Conservation (phyloP, 2,113 vertebrate species). For the Chaetodon trifascialis region DNA sequence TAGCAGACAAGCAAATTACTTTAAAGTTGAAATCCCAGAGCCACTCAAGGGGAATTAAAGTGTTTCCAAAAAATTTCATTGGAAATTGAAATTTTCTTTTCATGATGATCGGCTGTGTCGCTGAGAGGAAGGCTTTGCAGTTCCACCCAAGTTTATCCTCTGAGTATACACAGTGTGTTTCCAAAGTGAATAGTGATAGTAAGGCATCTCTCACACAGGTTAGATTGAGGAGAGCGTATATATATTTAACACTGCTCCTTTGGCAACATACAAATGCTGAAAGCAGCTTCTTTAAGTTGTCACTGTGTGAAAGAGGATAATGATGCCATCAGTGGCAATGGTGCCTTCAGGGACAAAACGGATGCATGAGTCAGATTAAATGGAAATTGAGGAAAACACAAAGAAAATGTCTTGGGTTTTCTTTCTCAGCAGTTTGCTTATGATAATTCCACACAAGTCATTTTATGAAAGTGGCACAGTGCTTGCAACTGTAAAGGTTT, state of each 20-base stretch:
- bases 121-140: conserved; percentile 42
- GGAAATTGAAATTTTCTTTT: conserved; percentile 58
- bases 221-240: conserved; percentile 26
- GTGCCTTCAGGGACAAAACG: conserved; percentile 63
- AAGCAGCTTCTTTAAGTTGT: conserved; percentile 47
- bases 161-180: conserved; percentile 5
- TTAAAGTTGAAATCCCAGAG: conserved; percentile 67
- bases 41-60: conserved; percentile 63
- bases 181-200: conserved; percentile 4
- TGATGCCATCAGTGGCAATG: conserved; percentile 65
- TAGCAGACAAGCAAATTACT: conserved; percentile 72
- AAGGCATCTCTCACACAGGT: conserved; percentile 13
- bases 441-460: conserved; percentile 26
- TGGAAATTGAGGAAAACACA: conserved; percentile 54
- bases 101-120: conserved; percentile 43
- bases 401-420: conserved; percentile 41
- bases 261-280: conserved; percentile 39
- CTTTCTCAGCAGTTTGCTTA: conserved; percentile 37
- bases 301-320: conserved; percentile 64
- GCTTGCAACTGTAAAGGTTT: conserved; percentile 23
- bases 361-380: conserved; percentile 63
- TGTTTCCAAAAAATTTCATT: conserved; percentile 65
- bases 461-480: conserved; percentile 31
- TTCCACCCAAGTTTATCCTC: conserved; percentile 34
- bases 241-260: conserved; percentile 25